A percentile compares a stretch with the other conserved stretches of the same genome.
Evolutionary conservation across 2,888 invertebrate species (phyloP).

Genomic region (Lamellibrachia satsuma): DNA sequence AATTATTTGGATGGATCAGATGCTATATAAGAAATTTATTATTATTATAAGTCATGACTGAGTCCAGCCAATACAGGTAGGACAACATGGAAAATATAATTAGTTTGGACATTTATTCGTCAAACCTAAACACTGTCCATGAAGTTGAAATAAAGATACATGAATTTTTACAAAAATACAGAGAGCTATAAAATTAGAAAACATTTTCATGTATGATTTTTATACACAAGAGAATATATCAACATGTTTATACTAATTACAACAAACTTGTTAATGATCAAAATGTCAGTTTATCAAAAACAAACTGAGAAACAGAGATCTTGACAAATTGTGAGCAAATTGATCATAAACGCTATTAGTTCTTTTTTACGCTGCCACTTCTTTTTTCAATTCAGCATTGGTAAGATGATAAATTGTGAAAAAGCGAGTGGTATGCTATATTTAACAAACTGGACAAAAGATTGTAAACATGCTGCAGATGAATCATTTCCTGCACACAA

Average conservation of each 20-base stretch:
- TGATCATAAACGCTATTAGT: not conserved
- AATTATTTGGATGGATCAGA: too few relatives aligned
- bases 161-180: too few relatives aligned
- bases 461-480: not conserved
- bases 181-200: too few relatives aligned
- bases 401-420: not conserved
- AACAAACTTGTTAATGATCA: not conserved
- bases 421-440: not conserved
- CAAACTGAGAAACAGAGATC: not conserved
- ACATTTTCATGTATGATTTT: too few relatives aligned
- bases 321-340: constrained; percentile 13
- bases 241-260: not conserved
- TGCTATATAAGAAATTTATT: too few relatives aligned
- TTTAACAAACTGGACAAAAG: not conserved
- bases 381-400: not conserved
- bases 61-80: too few relatives aligned
- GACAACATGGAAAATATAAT: too few relatives aligned
- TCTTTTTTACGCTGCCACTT: not conserved
- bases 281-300: not conserved
- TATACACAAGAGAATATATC: not conserved
- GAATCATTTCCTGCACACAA: constrained; percentile 10
- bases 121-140: too few relatives aligned
- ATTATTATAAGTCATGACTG: too few relatives aligned
- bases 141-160: too few relatives aligned
- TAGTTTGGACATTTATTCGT: too few relatives aligned